A percentile compares a stretch with the other conserved stretches of the same genome.
Evolutionary conservation across 2,797 vertebrate species (phyloP).

Genomic region (Champsocephalus esox): DNA sequence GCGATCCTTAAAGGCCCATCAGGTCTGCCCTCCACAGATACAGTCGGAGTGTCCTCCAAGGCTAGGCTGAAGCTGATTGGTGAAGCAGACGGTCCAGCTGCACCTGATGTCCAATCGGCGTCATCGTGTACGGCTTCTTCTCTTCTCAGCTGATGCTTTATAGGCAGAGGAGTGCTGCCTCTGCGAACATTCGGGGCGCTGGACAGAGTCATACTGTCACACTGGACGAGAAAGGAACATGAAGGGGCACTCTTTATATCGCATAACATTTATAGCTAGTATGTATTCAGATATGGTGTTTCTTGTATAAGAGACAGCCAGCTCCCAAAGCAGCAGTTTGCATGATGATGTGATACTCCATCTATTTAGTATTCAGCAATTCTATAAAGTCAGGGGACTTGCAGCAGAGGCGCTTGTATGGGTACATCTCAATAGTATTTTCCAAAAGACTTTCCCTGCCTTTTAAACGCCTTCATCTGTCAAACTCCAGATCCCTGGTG

Average conservation of each 20-base stretch:
- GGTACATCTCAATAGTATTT: not conserved
- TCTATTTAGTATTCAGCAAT: not conserved
- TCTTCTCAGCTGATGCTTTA: conserved; percentile 90
- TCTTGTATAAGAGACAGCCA: not conserved
- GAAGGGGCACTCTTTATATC: conserved; percentile 1
- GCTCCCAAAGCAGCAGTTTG: not conserved
- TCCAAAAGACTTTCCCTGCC: not conserved
- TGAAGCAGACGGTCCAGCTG: conserved; percentile 77
- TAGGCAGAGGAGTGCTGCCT: conserved; percentile 91
- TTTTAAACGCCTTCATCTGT: not conserved
- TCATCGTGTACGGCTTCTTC: conserved; percentile 88
- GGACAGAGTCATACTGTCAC: conserved; percentile 84
- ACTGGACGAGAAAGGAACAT: conserved; percentile 56
- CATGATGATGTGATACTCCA: not conserved
- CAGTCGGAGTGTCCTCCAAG: conserved; percentile 76
- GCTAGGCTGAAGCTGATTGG: conserved; percentile 78
- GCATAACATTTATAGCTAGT: conserved; percentile 4
- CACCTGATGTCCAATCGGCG: conserved; percentile 82
- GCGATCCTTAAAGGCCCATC: conserved; percentile 82
- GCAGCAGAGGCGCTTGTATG: not conserved
- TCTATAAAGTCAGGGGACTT: not conserved
- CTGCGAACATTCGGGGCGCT: conserved; percentile 84
- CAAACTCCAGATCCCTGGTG: not conserved
- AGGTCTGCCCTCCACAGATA: conserved; percentile 64
- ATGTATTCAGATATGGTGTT: not conserved